Conservation (phyloP, 2,113 vertebrate species). For the Andinoacara biseriatus region DNA sequence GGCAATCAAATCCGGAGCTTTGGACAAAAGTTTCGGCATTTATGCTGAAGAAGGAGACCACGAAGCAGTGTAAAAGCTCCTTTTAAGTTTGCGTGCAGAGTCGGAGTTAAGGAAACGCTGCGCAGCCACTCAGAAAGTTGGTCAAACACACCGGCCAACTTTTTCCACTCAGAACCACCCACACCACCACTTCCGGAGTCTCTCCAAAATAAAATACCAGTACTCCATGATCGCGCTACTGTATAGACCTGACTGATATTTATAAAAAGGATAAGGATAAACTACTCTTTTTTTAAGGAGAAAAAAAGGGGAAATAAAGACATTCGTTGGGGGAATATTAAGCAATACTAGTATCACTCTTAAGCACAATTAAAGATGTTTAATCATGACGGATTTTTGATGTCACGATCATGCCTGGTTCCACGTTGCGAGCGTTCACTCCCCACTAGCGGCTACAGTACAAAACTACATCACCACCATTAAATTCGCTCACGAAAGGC, state of each 20-base stretch:
- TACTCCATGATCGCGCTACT: too few relatives aligned
- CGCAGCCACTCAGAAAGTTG: neutral
- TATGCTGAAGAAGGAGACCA: constrained; percentile 11
- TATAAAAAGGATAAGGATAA: too few relatives aligned
- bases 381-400: too few relatives aligned
- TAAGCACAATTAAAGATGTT: neutral
- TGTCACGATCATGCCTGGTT: neutral
- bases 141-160: neutral
- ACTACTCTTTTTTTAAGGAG: neutral
- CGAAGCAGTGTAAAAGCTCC: neutral
- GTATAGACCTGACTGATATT: neutral
- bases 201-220: constrained; percentile 45
- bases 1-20: constrained; percentile 14
- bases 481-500: neutral
- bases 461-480: neutral
- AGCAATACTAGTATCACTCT: neutral
- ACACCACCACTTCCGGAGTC: neutral
- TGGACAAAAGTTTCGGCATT: constrained; percentile 35
- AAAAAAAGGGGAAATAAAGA: neutral
- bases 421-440: neutral
- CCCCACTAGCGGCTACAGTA: neutral
- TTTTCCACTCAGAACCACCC: neutral
- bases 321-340: neutral
- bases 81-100: neutral
- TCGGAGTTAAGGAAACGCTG: constrained; percentile 8